Conservation (phyloP, 92 coral and sea anemone species). For the Zoanthus solanderi region DNA sequence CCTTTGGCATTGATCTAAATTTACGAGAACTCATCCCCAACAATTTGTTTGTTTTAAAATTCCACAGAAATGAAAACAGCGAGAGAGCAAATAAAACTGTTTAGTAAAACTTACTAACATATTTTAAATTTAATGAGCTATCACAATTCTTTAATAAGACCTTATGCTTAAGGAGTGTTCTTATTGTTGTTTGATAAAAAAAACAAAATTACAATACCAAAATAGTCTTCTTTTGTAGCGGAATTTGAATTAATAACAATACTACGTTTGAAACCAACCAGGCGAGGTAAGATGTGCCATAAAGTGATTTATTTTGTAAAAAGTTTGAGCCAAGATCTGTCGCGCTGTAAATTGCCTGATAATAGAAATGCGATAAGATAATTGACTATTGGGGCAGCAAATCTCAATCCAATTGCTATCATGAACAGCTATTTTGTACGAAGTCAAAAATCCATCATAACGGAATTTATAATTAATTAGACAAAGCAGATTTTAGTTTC, state of each 20-base stretch:
- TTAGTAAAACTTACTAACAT: neutral
- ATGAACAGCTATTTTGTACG: neutral
- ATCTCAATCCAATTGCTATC: neutral
- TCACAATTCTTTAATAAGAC: neutral
- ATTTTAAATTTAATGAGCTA: conserved; percentile 31
- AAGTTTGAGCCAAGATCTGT: neutral
- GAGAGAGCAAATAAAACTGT: conserved; percentile 16
- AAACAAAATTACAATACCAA: conserved; percentile 30
- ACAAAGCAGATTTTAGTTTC: too few species aligned
- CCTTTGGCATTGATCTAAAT: neutral
- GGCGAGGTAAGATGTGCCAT: neutral
- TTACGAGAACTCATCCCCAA: neutral
- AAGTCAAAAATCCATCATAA: neutral
- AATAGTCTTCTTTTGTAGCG: neutral
- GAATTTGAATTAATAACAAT: neutral
- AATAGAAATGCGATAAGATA: neutral
- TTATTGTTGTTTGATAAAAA: conserved; percentile 2
- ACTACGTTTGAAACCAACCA: neutral
- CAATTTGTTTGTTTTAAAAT: conserved; percentile 1
- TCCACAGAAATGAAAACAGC: neutral
- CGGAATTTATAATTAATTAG: neutral
- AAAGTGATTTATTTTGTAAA: neutral
- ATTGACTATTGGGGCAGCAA: neutral
- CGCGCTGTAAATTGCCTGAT: conserved; percentile 38
- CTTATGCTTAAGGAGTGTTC: conserved; percentile 11